Percentiles rank a stretch among this genome's conserved stretches.
These are phyloP conservation scores for Chrysaora quinquecirrha DNA, from an alignment of 30 jellyfish, hydroid and myxozoan species.

Conservation along the genomic window DNA sequence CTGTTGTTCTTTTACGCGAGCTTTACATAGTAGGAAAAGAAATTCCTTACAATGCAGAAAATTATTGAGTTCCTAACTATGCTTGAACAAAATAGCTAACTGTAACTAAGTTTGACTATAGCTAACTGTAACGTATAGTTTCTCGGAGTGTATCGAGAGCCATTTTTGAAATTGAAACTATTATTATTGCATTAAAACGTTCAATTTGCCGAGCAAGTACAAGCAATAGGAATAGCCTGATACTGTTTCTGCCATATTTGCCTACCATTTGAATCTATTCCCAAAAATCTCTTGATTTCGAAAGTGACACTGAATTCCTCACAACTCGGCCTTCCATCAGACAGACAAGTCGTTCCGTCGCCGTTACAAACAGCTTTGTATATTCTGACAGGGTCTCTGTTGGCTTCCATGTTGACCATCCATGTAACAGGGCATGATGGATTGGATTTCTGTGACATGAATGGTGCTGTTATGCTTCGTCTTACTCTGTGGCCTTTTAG, in stretches of 20 bases:
- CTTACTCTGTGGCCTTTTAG: neutral
- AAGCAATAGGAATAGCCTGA: constrained; percentile 27
- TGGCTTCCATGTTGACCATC: constrained; percentile 16
- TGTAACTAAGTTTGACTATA: too few species aligned
- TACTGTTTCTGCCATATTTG: constrained; percentile 9
- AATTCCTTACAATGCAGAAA: too few species aligned
- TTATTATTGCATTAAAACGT: too few species aligned
- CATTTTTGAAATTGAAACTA: too few species aligned
- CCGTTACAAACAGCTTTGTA: constrained; percentile 39
- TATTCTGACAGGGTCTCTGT: constrained; percentile 13
- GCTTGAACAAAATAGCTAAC: too few species aligned
- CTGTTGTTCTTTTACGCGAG: too few species aligned
- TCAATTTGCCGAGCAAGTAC: constrained; percentile 46
- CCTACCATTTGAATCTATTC: neutral
- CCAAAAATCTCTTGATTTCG: neutral
- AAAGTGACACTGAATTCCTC: constrained; percentile 2
- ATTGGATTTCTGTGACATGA: neutral
- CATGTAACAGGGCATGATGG: constrained; percentile 52
- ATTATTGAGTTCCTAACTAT: too few species aligned
- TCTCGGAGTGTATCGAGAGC: too few species aligned
- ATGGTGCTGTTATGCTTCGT: neutral
- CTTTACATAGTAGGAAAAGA: too few species aligned
- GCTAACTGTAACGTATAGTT: too few species aligned
- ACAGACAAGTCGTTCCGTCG: constrained; percentile 9
- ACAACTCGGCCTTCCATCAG: constrained; percentile 30